Evolutionary conservation across 2,113 vertebrate species (phyloP), one percentile per base, ranked within the genome.

Genomic region (Barnardius zonarius): DNA sequence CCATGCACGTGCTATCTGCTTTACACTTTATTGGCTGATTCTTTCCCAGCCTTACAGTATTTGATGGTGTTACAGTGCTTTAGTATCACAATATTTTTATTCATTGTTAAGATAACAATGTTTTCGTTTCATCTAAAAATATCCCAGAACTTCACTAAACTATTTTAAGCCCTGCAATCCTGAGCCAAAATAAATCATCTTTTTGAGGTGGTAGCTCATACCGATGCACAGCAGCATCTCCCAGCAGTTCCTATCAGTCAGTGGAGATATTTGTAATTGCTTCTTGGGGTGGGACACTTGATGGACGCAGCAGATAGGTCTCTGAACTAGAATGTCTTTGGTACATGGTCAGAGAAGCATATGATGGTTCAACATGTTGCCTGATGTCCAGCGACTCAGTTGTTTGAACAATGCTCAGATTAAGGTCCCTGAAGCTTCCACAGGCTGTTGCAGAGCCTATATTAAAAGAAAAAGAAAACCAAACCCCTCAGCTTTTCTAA

Each of bases 51-150:
- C 22, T 83, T 57, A 41, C 48, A 54, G 4, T 46, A 30, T 79
- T 83, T 73, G 41, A n/a, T 48, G 35, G 23, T 59, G 37, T 68
- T 88, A 20, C 2, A 77, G 35, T 77, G 61, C 55, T 69, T 95
- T 17, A 0, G 17, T 54, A 57, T 28, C 51, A 62, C 57, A 44
- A 28, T 86, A 59, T 76, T 93, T 87, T 66, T 93, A 62, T 82
- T 95, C 84, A 11, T 48, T 84, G 81, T 62, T 62, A 66, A 44
- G 74, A 82, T 86, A 91, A 93, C 74, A 93, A 62, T 92, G 83
- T 24, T 90, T 94, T 96, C 81, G 92, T 93, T 92, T 87, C 31
- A 67, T 82, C 93, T 84, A 95, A 94, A 93, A 96, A 95, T 93
- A 95, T 9, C 86, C 66, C 70, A 69, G 88, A 63, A 77, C 67